Conservation (phyloP, 2,113 vertebrate species). For the Calyptommatus sinebrachiatus region DNA sequence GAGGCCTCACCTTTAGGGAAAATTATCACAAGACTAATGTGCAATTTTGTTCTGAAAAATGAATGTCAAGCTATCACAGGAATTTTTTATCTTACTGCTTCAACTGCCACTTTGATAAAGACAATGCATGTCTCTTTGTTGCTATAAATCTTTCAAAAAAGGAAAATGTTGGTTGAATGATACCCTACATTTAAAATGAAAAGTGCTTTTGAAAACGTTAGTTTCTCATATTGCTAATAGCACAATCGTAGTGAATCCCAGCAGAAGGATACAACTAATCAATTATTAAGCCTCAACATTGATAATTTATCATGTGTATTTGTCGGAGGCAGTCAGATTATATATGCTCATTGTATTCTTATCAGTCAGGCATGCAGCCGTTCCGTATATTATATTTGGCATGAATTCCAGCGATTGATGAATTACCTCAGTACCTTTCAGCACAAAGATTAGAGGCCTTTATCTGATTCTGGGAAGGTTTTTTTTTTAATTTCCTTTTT, state of each 20-base stretch:
- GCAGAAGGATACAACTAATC: constrained; percentile 43
- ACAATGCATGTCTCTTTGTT: neutral
- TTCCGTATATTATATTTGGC: constrained; percentile 36
- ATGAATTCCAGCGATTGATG: constrained; percentile 20
- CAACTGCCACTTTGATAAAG: constrained; percentile 47
- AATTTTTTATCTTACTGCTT: constrained; percentile 63
- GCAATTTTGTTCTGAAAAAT: constrained; percentile 63
- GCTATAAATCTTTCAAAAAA: constrained; percentile 52
- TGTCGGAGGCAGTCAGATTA: neutral
- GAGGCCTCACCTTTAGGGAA: constrained; percentile 44
- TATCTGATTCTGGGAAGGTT: neutral
- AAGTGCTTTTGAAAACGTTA: constrained; percentile 38
- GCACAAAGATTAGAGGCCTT: neutral
- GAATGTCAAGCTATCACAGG: constrained; percentile 55
- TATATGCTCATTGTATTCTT: neutral
- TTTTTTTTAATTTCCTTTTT: constrained; percentile 22
- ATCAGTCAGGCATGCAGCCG: neutral
- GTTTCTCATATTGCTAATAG: constrained; percentile 37
- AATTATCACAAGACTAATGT: constrained; percentile 44
- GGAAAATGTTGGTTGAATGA: constrained; percentile 50
- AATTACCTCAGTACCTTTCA: constrained; percentile 28
- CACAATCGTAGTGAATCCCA: constrained; percentile 42
- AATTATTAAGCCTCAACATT: constrained; percentile 46
- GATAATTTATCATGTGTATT: constrained; percentile 19
- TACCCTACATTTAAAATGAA: constrained; percentile 30